Percentiles rank a stretch among this genome's conserved stretches.
These are phyloP conservation scores for Tetragnatha versicolor DNA, from an alignment of 1,140 invertebrate species.

Conservation along the genomic window DNA sequence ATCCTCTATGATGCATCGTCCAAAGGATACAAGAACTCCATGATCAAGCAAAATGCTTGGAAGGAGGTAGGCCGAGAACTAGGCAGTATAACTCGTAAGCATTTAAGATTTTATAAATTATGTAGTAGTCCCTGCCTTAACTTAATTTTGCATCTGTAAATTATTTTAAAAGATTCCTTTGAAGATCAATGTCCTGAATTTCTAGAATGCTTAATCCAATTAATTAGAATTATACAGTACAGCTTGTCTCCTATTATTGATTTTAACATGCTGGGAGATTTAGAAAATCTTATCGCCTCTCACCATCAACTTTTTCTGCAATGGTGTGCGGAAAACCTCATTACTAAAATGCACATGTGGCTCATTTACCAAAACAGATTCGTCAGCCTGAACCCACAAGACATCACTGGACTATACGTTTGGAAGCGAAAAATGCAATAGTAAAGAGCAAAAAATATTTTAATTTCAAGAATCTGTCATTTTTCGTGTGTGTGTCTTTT, in stretches of 20 bases:
- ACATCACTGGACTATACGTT: conserved; percentile 1
- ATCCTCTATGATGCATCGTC: too few relatives aligned
- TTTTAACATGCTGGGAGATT: background rate
- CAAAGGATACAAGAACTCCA: too few relatives aligned
- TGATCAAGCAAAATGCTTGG: too few relatives aligned
- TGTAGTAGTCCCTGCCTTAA: background rate
- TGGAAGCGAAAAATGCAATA: background rate
- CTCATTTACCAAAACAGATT: conserved; percentile 12
- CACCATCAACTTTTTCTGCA: background rate
- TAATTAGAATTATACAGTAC: background rate
- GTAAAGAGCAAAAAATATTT: background rate
- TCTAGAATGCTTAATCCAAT: background rate
- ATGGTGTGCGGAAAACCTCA: background rate
- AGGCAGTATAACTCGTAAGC: too few relatives aligned
- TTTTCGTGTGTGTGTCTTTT: background rate
- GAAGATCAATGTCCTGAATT: background rate
- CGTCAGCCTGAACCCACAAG: background rate
- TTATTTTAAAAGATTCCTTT: conserved; percentile 17
- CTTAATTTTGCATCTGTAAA: background rate
- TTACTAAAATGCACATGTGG: background rate
- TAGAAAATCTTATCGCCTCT: background rate
- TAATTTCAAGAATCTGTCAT: conserved; percentile 9
- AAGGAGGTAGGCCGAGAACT: too few relatives aligned
- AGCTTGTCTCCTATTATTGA: background rate
- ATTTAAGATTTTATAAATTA: too few relatives aligned